phyloP scores from a whole-genome alignment of 2,888 invertebrate species.

The Rhamphomyia laevipes region DNA sequence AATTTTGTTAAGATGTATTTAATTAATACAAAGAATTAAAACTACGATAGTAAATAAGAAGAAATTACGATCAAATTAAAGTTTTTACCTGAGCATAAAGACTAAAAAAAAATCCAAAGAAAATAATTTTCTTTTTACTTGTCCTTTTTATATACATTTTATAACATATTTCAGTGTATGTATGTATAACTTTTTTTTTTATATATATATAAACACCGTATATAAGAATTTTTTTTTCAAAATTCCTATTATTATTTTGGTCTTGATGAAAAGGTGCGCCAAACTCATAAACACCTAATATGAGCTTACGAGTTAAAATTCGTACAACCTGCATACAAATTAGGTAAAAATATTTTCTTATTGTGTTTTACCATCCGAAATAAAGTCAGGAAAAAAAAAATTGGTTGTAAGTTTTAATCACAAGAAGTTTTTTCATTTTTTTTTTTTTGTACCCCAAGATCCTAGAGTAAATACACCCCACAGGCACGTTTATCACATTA shows the following conservation, averaged over 20 bases:
- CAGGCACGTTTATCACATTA: conserved; percentile 8
- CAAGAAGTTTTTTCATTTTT: neutral
- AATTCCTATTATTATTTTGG: neutral
- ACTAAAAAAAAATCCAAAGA: too few relatives aligned
- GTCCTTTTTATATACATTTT: too few relatives aligned
- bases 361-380: neutral
- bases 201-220: too few relatives aligned
- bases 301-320: conserved; percentile 19
- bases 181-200: too few relatives aligned
- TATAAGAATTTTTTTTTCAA: too few relatives aligned
- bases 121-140: too few relatives aligned
- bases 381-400: neutral
- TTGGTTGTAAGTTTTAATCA: neutral
- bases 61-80: too few relatives aligned
- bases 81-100: too few relatives aligned
- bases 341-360: conserved; percentile 9
- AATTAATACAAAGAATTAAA: too few relatives aligned
- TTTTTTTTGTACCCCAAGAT: neutral
- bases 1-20: too few relatives aligned
- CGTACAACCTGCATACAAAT: conserved; percentile 22
- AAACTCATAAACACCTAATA: conserved; percentile 24
- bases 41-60: too few relatives aligned
- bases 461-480: neutral
- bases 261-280: neutral
- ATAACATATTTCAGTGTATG: too few relatives aligned